These are phyloP conservation scores for Scaptodrosophila lebanonensis DNA, from an alignment of 1,140 invertebrate genomes.

Conservation along the genomic window DNA sequence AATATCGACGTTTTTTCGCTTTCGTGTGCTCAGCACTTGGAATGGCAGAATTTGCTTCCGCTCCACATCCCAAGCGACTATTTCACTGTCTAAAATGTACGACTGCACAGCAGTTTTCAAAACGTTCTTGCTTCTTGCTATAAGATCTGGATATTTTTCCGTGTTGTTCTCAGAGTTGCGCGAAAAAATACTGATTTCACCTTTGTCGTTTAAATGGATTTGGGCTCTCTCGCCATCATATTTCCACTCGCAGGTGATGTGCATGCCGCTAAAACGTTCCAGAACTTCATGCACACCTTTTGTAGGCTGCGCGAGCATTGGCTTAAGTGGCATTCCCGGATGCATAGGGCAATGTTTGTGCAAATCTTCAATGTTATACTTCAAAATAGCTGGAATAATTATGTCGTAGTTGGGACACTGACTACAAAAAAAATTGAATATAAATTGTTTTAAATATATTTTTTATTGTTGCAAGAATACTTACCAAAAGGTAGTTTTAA, in stretches of 20 bases:
- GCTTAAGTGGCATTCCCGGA: slow-evolving; percentile 96
- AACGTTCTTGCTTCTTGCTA: slow-evolving; percentile 84
- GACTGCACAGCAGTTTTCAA: slow-evolving; percentile 83
- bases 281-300: slow-evolving; percentile 95
- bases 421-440: slow-evolving; percentile 77
- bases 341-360: slow-evolving; percentile 91
- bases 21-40: slow-evolving; percentile 96
- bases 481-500: slow-evolving; percentile 97
- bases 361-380: slow-evolving; percentile 88
- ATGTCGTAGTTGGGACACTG: slow-evolving; percentile 97
- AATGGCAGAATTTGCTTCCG: slow-evolving; percentile 97
- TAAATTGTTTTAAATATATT: not conserved
- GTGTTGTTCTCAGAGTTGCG: slow-evolving; percentile 99
- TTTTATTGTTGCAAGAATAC: slow-evolving; percentile 12
- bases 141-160: slow-evolving; percentile 97
- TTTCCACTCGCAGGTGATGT: slow-evolving; percentile 99
- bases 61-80: slow-evolving; percentile 96
- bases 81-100: slow-evolving; percentile 97
- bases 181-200: slow-evolving; percentile 91
- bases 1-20: slow-evolving; percentile 95
- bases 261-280: slow-evolving; percentile 91
- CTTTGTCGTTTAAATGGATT: slow-evolving; percentile 86
- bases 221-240: slow-evolving; percentile 99
- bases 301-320: slow-evolving; percentile 99
- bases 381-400: slow-evolving; percentile 89